Conservation (phyloP, 2,113 vertebrate species). For the Kryptolebias marmoratus region DNA sequence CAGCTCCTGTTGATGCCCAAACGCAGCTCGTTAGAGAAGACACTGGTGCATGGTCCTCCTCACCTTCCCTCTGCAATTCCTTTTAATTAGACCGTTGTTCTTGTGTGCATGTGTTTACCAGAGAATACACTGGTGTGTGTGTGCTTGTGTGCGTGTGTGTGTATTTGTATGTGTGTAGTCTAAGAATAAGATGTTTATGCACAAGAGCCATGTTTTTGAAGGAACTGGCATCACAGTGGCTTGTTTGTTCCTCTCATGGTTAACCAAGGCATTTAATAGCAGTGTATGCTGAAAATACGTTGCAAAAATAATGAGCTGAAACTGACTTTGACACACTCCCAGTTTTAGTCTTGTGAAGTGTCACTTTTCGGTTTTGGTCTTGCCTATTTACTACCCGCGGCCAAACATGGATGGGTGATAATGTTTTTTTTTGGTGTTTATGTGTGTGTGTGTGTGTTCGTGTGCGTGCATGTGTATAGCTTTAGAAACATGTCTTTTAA, state of each 20-base stretch:
- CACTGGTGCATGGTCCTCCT: constrained; percentile 66
- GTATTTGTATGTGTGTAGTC: constrained; percentile 9
- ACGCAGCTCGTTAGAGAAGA: constrained; percentile 72
- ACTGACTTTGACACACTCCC: background rate
- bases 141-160: constrained; percentile 20
- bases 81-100: constrained; percentile 77
- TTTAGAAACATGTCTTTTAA: no score
- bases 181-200: constrained; percentile 20
- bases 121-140: constrained; percentile 22
- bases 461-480: background rate
- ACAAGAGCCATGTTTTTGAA: constrained; percentile 52
- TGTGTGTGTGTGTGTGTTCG: no score
- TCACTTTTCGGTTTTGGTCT: no score
- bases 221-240: constrained; percentile 24
- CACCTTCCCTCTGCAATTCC: constrained; percentile 67
- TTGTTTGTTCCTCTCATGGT: constrained; percentile 35
- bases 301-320: background rate
- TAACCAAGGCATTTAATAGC: constrained; percentile 10
- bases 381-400: no score
- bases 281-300: background rate
- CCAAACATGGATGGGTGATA: no score
- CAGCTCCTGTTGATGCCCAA: constrained; percentile 59
- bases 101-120: constrained; percentile 36
- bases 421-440: no score
- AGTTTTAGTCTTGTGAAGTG: constrained; percentile 6